A percentile compares a stretch with the other conserved stretches of the same genome.
These are phyloP conservation scores for Acronicta alni DNA, from an alignment of 2,888 invertebrate genomes.

Conservation along the genomic window DNA sequence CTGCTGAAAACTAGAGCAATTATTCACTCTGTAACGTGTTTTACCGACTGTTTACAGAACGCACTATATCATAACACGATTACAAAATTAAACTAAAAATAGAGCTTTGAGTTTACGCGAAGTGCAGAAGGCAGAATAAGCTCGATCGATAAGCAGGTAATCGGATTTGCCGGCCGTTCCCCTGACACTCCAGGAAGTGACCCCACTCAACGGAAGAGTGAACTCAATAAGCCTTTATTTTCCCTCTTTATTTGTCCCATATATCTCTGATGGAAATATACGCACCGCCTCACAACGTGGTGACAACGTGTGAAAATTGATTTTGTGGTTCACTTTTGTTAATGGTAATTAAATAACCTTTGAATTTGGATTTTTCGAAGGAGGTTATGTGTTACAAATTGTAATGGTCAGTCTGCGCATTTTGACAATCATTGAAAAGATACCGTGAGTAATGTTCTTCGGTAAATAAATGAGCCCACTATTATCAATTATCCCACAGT, in stretches of 20 bases:
- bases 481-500: slow-evolving; percentile 9
- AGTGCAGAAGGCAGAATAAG: slow-evolving; percentile 67
- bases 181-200: slow-evolving; percentile 79
- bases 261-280: slow-evolving; percentile 49
- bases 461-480: slow-evolving; percentile 16
- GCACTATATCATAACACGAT: slow-evolving; percentile 28
- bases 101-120: slow-evolving; percentile 23
- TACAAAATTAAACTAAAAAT: slow-evolving; percentile 40
- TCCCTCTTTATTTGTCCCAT: slow-evolving; percentile 58
- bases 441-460: slow-evolving; percentile 24
- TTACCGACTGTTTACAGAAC: slow-evolving; percentile 35
- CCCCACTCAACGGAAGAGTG: slow-evolving; percentile 78
- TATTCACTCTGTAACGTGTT: slow-evolving; percentile 25
- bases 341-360: slow-evolving; percentile 42
- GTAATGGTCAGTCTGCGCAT: slow-evolving; percentile 27
- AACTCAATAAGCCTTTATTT: slow-evolving; percentile 77
- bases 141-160: slow-evolving; percentile 76
- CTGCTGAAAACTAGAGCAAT: slow-evolving; percentile 33
- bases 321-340: slow-evolving; percentile 22
- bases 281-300: slow-evolving; percentile 22
- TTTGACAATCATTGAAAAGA: slow-evolving; percentile 32
- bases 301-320: slow-evolving; percentile 38
- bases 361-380: slow-evolving; percentile 37
- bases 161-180: slow-evolving; percentile 75
- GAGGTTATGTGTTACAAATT: slow-evolving; percentile 43